Evolutionary conservation across 2,113 vertebrate species (phyloP), one percentile per base, ranked within the genome.

Genomic region (Carassius gibelio): DNA sequence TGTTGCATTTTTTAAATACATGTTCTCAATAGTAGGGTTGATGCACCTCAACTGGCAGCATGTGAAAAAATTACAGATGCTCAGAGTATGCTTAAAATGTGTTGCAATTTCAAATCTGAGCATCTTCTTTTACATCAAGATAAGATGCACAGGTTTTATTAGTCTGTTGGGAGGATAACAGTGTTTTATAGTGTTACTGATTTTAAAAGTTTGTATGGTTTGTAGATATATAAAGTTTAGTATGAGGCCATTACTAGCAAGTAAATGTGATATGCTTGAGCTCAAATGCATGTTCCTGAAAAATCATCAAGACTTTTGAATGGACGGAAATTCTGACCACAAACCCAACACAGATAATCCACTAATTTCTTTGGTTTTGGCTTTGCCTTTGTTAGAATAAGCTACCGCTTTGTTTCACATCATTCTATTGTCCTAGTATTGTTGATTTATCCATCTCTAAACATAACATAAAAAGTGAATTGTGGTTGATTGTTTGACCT

Each of bases 231-330:
- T 2, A 9, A 14, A n/a, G 11, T 50, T 75, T 75, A 50, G 45
- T 50, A 50, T 30, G 45, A 75, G 45, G 74, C 17, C 15, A 1
- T 50, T 4, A 26, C 42, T 50, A 75, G 48, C 10, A 42, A 79
- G 57, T 38, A 36, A 81, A 48, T 66, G 78, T 42, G 14, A 45
- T 66, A 7, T 81, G 38, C 61, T 81, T 48, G 42, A 62, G 77
- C 10, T 38, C 77, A 79, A 42, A 42, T 64, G 4, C 15, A 81
- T 30, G 42, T 66, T 50, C 38, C 23, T n/a, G 26, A 66, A 26
- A 81, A 62, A 81, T 48, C 59, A 9, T 42, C 34, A 38, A 30
- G n/a, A 75, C 48, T 76, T 76, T 52, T 26, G 75, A n/a, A 76
- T 9, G 48, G 8, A 23, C 6, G 23, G 77, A 80, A 55, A 19